Conservation (phyloP, 2,797 vertebrate genomes). For the Pipistrellus nathusii region DNA sequence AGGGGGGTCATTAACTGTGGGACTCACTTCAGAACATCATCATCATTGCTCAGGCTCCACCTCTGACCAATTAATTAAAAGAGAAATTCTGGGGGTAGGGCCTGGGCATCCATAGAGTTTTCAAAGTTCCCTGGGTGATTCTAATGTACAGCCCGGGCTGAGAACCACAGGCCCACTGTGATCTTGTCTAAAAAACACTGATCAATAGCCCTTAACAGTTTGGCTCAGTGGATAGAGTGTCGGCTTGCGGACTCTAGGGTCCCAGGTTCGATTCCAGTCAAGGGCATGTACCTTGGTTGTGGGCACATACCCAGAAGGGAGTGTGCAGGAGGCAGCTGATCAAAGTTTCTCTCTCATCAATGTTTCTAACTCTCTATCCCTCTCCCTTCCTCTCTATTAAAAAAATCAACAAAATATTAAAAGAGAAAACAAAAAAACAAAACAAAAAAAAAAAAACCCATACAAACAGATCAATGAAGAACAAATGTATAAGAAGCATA, state of each 20-base stretch:
- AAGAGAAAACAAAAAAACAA: not conserved
- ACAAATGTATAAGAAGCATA: not conserved
- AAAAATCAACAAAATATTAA: too few relatives aligned
- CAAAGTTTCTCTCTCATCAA: too few relatives aligned
- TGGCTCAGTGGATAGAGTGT: too few relatives aligned
- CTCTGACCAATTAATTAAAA: not conserved
- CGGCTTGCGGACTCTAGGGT: too few relatives aligned
- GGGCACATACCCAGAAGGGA: too few relatives aligned
- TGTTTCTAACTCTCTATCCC: too few relatives aligned
- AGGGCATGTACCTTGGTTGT: too few relatives aligned
- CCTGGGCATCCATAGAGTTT: not conserved
- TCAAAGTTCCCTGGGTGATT: not conserved
- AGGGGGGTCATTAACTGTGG: not conserved
- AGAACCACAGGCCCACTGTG: not conserved
- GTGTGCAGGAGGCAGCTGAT: too few relatives aligned
- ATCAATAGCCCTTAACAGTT: too few relatives aligned
- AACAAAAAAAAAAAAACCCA: not conserved
- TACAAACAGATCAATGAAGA: not conserved
- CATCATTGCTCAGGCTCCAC: not conserved
- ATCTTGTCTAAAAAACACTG: not conserved
- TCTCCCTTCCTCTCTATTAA: too few relatives aligned
- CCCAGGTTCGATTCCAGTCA: too few relatives aligned
- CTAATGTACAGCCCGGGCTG: not conserved
- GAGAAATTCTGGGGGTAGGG: not conserved
- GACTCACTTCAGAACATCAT: not conserved